Evolutionary conservation across 2,888 invertebrate genomes (phyloP), one percentile per base, ranked within the genome.

Genomic region (Apodemia mormo): DNA sequence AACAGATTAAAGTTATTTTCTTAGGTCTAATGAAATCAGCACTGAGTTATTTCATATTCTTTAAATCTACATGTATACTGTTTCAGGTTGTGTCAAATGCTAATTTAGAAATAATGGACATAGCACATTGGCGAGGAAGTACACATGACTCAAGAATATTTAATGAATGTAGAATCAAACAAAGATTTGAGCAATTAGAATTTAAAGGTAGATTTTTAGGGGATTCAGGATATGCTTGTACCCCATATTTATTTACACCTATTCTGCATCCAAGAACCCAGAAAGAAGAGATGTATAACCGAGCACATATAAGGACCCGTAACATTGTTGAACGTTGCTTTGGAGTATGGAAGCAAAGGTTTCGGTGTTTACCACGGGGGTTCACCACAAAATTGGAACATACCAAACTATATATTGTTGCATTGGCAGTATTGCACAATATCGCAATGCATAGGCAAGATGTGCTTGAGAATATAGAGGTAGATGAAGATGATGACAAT

Each of bases 91-190:
- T 74, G 9, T 74, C 66, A 49, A 66, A 77, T 73, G 72, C 76
- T 9, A 72, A 73, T 33, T 70, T 76, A 45, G 64, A 74, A 65
- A 78, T 78, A 8, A 73, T 68, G 70, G 73, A 75, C 64, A 76
- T 72, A 65, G 76, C 76, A 52, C 71, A 69, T 9, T 77, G 77
- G 77, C 73, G 75, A 61, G 76, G 77, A 65, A 74, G 75, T 45
- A 70, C 73, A 10, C 77, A 76, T 72, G 77, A 76, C 54, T 72
- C 74, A 3, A 68, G 75, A 61, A 75, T 79, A 58, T 75, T 75
- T 12, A 72, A 66, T 33, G 74, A 76, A 54, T 52, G 68, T 40
- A 30, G 67, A 14, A 22, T 22, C 22, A 54, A 54, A 54, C 54
- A 54, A 54, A 54, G n/a, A 22, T 54, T 54, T 52, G 52, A 54